Evolutionary conservation across 2,113 vertebrate species (phyloP), one percentile per base, ranked within the genome.

Genomic region (Orycteropus afer): DNA sequence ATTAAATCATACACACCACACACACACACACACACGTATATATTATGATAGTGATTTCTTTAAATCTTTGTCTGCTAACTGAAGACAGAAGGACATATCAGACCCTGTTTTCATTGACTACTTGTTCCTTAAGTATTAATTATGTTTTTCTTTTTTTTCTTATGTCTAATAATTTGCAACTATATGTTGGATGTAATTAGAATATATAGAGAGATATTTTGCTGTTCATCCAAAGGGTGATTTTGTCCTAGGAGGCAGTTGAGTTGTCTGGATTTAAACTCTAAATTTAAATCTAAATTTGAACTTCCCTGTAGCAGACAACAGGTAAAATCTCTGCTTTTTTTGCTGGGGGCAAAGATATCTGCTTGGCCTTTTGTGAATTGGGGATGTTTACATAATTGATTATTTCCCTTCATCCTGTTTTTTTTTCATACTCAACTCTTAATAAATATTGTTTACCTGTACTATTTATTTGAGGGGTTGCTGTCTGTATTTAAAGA

Each of bases 291-390:
- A 11, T 61, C 1, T 69, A 49, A 84, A 18, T n/a, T n/a, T 69
- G 40, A 84, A 76, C 5, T 47, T 37, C 32, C 71, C 29, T 83
- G 23, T 83, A 4, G 57, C 51, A 4, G 18, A 40, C 15, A 88
- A 37, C 55, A 88, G 20, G 20, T 73, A 45, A 74, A 73, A 27
- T 45, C 40, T 67, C 65, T 69, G 27, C 6, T 57, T 94, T 87
- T 92, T 91, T 85, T 18, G 93, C 84, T 86, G n/a, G 7, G 2
- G 7, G 47, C 51, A 89, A 65, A 45, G 84, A 82, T 84, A 80
- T 18, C 23, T 90, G 25, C 17, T 92, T 96, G 37, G 22, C 45
- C 65, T 94, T 88, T 94, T 79, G 53, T 91, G 18, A 91, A 86
- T 91, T 93, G 92, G 23, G 40, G 25, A 77, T 93, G n/a, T 86